phyloP scores from a whole-genome alignment of 2,797 vertebrate genomes.

The Melanotaenia boesemani region DNA sequence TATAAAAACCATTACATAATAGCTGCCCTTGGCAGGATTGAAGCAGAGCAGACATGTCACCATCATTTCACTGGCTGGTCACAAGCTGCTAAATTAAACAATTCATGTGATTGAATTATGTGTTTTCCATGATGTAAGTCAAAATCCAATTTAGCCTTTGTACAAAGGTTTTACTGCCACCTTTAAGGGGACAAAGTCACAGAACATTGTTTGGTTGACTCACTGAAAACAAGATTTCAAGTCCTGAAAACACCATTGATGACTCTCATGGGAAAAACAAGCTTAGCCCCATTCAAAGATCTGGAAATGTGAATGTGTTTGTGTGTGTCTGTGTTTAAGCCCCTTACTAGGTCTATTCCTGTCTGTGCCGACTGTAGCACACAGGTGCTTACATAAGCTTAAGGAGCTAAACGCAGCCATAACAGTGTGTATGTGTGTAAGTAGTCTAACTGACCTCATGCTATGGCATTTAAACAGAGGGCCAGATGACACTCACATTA shows the following conservation, averaged over 20 bases:
- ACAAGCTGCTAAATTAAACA: conserved; percentile 23
- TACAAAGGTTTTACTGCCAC: conserved; percentile 4
- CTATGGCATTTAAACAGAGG: conserved; percentile 62
- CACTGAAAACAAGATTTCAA: conserved; percentile 15
- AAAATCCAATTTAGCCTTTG: conserved; percentile 10
- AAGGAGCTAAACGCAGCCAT: conserved; percentile 41
- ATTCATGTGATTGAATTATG: conserved; percentile 30
- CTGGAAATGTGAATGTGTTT: conserved; percentile 31
- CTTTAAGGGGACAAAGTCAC: conserved; percentile 14
- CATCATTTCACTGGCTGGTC: conserved; percentile 26
- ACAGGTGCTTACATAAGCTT: conserved; percentile 66
- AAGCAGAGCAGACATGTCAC: conserved; percentile 32
- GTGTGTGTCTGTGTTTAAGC: conserved; percentile 52
- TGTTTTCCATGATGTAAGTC: conserved; percentile 18
- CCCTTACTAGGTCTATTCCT: conserved; percentile 66
- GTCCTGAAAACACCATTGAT: conserved; percentile 27
- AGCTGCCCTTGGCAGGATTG: conserved; percentile 26
- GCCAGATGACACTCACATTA: conserved; percentile 46
- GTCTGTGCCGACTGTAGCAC: conserved; percentile 47
- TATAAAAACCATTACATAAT: conserved; percentile 64
- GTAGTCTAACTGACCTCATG: conserved; percentile 39
- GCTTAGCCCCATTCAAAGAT: conserved; percentile 44
- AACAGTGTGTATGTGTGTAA: conserved; percentile 20
- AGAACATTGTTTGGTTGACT: conserved; percentile 15
- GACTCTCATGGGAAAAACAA: conserved; percentile 23